These are phyloP conservation scores for Amphilophus citrinellus DNA, from an alignment of 2,113 vertebrate genomes.

Conservation along the genomic window DNA sequence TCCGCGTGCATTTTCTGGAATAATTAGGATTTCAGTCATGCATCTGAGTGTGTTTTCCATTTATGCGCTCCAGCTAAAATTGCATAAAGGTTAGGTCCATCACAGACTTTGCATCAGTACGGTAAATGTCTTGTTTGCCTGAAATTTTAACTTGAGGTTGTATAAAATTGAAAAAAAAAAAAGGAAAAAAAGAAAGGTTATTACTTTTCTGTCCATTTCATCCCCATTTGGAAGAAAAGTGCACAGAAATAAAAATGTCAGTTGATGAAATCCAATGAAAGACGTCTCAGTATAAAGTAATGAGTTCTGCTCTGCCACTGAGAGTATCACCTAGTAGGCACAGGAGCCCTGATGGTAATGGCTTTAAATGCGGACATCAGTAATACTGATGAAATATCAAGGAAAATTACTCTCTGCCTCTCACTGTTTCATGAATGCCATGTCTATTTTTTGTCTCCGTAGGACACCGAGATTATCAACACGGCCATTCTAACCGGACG, in stretches of 20 bases:
- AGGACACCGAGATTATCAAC: constrained; percentile 99
- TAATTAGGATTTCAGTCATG: not conserved
- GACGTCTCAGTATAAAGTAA: not conserved
- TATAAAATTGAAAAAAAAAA: not conserved
- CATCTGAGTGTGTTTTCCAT: not conserved
- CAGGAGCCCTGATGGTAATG: constrained; percentile 7
- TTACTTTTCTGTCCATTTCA: constrained; percentile 22
- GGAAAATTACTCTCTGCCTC: constrained; percentile 15
- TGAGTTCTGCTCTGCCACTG: constrained; percentile 21
- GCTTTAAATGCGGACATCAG: constrained; percentile 27
- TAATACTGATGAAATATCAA: constrained; percentile 49
- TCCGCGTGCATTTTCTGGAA: not conserved
- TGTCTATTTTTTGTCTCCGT: not conserved
- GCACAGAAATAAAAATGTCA: constrained; percentile 42
- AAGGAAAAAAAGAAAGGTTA: not conserved
- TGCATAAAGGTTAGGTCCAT: not conserved
- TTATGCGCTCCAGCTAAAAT: constrained; percentile 1
- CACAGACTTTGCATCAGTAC: not conserved
- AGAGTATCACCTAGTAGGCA: constrained; percentile 20
- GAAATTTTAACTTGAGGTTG: not conserved
- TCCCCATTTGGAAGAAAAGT: constrained; percentile 11
- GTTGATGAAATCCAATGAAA: constrained; percentile 63
- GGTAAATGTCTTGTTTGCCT: constrained; percentile 2
- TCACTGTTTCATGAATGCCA: constrained; percentile 21
- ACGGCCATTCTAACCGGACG: constrained; percentile 95